Evolutionary conservation across 2,113 vertebrate genomes (phyloP).

Genomic region (Aegithalos caudatus): DNA sequence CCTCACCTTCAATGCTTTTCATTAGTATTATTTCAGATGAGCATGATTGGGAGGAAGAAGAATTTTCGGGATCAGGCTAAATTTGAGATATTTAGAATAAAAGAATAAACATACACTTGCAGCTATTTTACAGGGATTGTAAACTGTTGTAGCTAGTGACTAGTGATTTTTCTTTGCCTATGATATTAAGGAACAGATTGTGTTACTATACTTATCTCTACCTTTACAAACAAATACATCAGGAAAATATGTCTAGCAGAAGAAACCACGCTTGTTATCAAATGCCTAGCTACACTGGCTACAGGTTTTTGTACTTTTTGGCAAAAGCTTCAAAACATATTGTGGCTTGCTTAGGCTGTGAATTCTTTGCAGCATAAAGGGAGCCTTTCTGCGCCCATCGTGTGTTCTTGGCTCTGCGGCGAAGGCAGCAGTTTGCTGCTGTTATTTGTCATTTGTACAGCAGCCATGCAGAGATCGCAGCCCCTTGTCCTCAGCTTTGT

Average conservation of each 20-base stretch:
- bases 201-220: constrained; percentile 69
- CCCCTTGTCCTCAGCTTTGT: not conserved
- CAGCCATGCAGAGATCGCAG: not conserved
- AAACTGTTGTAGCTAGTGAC: constrained; percentile 57
- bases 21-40: not conserved
- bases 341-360: constrained; percentile 35
- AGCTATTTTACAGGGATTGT: constrained; percentile 38
- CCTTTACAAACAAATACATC: constrained; percentile 69
- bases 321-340: constrained; percentile 52
- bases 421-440: constrained; percentile 53
- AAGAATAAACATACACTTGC: constrained; percentile 24
- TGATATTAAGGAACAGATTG: constrained; percentile 49
- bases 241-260: constrained; percentile 61
- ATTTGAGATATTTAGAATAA: not conserved
- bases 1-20: constrained; percentile 1
- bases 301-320: constrained; percentile 69
- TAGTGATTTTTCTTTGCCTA: constrained; percentile 36
- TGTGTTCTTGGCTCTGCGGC: not conserved
- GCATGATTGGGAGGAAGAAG: not conserved
- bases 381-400: constrained; percentile 6
- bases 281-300: constrained; percentile 63
- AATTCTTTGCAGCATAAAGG: constrained; percentile 42
- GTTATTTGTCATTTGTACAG: not conserved
- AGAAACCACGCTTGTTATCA: constrained; percentile 53
- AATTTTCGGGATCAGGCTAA: not conserved